Evolutionary conservation across 1,140 invertebrate species (phyloP), one percentile per base, ranked within the genome.

Genomic region (Mercenaria mercenaria): DNA sequence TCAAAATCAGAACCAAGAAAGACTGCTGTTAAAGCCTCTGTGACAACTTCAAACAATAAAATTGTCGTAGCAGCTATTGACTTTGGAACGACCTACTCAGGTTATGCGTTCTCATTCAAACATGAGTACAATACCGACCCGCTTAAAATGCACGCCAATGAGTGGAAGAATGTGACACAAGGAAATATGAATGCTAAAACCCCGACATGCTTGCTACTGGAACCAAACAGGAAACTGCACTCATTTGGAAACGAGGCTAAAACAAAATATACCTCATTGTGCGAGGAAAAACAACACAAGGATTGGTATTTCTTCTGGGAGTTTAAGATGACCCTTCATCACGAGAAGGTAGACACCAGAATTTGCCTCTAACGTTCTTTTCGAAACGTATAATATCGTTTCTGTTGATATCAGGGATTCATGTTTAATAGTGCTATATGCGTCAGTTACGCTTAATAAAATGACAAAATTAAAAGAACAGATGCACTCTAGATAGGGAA

Each of bases 261-360:
- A 43, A 59, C 34, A 4, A 74, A 74, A 41, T 86, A 74, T 76
- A 41, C 20, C 20, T 23, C 13, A 23, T 34, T 86, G 6, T 29
- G 34, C 10, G 69, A 74, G 23, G 50, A 56, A n/a, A 39, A 76
- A 1, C 43, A 56, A 72, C 67, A 86, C 47, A 18, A 37, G n/a
- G 47, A 37, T 29, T 86, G 83, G 83, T 69, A n/a, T 29, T 43
- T 86, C 23, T 86, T 86, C 50, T 13, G 69, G 41, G n/a, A 67
- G 20, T 86, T 86, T n/a, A 86, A 86, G 39, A 86, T 86, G 83
- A 69, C 76, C 3, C 50, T 80, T 26, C 76, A 80, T 34, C 76
- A 80, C 4, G 43, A 80, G 39, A 56, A 80, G 76, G 76, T 80
- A 52, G 11, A 37, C 2, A n/a, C 6, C 61, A 26, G n/a, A 64